A percentile compares a stretch with the other conserved stretches of the same genome.
These are phyloP conservation scores for Achlya flavicornis DNA, from an alignment of 2,888 invertebrate species.

Conservation along the genomic window DNA sequence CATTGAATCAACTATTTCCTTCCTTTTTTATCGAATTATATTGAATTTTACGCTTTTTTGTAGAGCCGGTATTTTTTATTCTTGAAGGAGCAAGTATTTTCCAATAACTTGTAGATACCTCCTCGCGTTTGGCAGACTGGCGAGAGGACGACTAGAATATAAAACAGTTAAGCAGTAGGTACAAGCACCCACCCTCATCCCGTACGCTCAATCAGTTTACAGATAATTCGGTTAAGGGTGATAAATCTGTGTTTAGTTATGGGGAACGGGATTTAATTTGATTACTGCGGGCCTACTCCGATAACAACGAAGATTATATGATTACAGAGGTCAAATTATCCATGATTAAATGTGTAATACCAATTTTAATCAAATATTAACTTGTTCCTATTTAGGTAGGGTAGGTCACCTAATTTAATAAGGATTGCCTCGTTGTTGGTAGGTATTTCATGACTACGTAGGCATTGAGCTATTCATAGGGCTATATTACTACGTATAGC, in stretches of 20 bases:
- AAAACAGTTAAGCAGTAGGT: conserved; percentile 49
- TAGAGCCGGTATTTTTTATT: not conserved
- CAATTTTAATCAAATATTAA: conserved; percentile 42
- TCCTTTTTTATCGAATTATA: no score
- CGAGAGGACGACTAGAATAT: conserved; percentile 56
- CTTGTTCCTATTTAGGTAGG: conserved; percentile 1
- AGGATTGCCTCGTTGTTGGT: not conserved
- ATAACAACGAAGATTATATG: conserved; percentile 62
- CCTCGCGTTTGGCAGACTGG: conserved; percentile 35
- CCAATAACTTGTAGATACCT: conserved; percentile 9
- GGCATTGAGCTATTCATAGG: no score
- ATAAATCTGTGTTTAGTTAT: conserved; percentile 77
- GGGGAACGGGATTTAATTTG: conserved; percentile 65
- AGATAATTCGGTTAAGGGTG: conserved; percentile 77
- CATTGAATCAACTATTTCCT: no score
- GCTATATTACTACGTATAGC: no score
- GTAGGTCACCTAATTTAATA: not conserved
- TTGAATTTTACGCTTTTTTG: no score
- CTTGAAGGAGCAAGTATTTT: not conserved
- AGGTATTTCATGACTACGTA: no score
- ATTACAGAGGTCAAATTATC: conserved; percentile 68
- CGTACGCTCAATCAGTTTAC: conserved; percentile 67
- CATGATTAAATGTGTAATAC: conserved; percentile 51
- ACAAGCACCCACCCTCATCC: conserved; percentile 56
- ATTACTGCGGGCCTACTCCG: conserved; percentile 62